Evolutionary conservation across 2,888 invertebrate genomes (phyloP).

Genomic region (Panzeria rudis): DNA sequence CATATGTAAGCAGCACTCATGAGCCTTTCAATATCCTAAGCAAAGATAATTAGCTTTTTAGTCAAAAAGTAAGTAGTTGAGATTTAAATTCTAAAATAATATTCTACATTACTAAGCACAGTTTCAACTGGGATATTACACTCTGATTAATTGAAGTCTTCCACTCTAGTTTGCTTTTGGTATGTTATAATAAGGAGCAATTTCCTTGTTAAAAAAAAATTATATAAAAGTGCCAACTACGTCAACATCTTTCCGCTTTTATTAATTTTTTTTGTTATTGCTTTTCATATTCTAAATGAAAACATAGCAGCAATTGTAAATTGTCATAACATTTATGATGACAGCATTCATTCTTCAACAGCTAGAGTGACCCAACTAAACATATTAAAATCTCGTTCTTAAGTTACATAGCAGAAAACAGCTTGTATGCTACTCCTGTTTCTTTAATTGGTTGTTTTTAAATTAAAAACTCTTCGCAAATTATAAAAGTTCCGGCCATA

Average conservation of each 20-base stretch:
- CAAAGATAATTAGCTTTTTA: too few relatives aligned
- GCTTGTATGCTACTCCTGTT: neutral
- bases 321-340: constrained; percentile 55
- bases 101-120: too few relatives aligned
- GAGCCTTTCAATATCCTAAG: too few relatives aligned
- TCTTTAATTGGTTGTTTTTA: neutral
- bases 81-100: too few relatives aligned
- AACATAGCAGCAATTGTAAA: constrained; percentile 52
- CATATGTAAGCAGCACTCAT: too few relatives aligned
- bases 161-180: too few relatives aligned
- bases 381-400: neutral
- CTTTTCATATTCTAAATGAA: constrained; percentile 25
- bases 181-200: too few relatives aligned
- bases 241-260: neutral
- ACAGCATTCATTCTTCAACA: neutral
- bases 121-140: too few relatives aligned
- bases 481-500: neutral
- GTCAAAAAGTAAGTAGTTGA: too few relatives aligned
- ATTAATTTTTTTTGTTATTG: neutral
- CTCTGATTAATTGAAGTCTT: too few relatives aligned
- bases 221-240: too few relatives aligned
- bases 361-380: neutral
- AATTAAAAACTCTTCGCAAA: neutral
- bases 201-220: too few relatives aligned
- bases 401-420: neutral